Evolutionary conservation across 2,888 invertebrate genomes (phyloP).

Genomic region (Hirtodrosophila duncani): DNA sequence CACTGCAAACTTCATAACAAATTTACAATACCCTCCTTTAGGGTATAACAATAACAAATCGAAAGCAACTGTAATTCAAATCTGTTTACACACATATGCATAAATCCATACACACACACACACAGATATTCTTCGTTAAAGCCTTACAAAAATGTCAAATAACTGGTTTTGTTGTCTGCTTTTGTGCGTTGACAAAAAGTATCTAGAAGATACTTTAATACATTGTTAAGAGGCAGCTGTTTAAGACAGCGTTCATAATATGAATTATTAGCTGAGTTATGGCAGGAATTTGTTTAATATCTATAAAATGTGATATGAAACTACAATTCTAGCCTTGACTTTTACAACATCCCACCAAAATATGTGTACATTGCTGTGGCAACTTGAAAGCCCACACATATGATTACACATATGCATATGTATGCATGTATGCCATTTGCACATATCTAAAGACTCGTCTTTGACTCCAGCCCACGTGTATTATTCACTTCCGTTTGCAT

Average conservation of each 20-base stretch:
- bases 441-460: background rate
- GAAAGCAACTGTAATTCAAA: no score
- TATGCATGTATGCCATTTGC: background rate
- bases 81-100: no score
- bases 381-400: slow-evolving; percentile 43
- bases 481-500: slow-evolving; percentile 56
- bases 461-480: slow-evolving; percentile 32
- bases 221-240: slow-evolving; percentile 4
- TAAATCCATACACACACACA: no score
- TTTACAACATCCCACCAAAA: background rate
- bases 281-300: no score
- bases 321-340: slow-evolving; percentile 67
- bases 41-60: no score
- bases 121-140: no score
- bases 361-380: slow-evolving; percentile 26
- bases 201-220: slow-evolving; percentile 19
- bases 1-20: no score
- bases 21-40: no score
- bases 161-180: slow-evolving; percentile 48
- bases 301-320: no score
- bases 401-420: background rate
- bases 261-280: no score
- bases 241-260: no score
- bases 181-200: slow-evolving; percentile 43
- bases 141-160: slow-evolving; percentile 37